phyloP scores from a whole-genome alignment of 2,888 invertebrate species.

The Aphidoletes aphidimyza region DNA sequence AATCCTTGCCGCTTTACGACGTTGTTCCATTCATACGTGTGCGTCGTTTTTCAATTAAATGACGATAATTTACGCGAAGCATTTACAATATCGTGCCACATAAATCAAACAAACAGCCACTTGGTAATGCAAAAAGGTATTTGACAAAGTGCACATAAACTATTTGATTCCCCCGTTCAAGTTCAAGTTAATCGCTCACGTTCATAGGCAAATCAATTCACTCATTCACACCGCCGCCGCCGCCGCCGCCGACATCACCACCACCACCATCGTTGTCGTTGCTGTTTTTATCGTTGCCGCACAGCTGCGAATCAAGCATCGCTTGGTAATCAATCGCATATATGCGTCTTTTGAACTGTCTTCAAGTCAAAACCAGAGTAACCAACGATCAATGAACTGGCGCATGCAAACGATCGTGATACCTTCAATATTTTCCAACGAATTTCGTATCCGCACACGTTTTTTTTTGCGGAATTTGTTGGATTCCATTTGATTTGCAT shows the following conservation, averaged over 20 bases:
- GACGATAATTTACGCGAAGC: not conserved
- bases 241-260: not conserved
- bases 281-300: too few species aligned
- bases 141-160: not conserved
- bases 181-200: constrained; percentile 53
- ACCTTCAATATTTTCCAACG: constrained; percentile 49
- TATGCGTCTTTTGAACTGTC: too few species aligned
- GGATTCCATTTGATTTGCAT: not conserved
- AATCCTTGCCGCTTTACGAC: not conserved
- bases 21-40: not conserved
- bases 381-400: constrained; percentile 45
- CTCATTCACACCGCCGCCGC: not conserved
- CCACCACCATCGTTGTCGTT: too few species aligned
- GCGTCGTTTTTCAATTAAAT: not conserved
- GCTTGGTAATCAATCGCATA: too few species aligned
- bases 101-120: not conserved
- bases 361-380: not conserved
- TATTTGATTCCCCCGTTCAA: constrained; percentile 50
- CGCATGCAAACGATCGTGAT: constrained; percentile 24
- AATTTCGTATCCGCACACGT: constrained; percentile 37
- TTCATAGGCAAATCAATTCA: not conserved
- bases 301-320: too few species aligned
- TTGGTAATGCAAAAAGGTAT: not conserved
- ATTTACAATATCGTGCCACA: not conserved
- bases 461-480: constrained; percentile 43